Base-by-base conservation (phyloP, 2,113 vertebrate genomes). In the Mohoua ochrocephala region DNA sequence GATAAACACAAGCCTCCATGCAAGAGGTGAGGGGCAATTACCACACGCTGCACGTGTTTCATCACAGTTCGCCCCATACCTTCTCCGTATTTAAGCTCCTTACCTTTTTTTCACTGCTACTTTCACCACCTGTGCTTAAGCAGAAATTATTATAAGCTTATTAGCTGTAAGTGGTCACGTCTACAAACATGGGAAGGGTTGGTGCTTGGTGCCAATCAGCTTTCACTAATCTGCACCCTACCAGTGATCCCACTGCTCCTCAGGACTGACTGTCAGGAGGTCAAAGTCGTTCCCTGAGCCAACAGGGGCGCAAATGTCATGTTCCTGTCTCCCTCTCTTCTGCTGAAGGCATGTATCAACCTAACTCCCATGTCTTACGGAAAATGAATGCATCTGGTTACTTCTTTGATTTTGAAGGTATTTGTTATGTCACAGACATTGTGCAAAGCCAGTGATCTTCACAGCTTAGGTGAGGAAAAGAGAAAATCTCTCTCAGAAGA, bases 71-170 rank as follows among this genome's bases (percentile, higher is more conserved):
- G 7, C 52, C 44, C 74, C 52, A 26, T 23, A 60, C 45, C 74
- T 79, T 69, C 75, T n/a, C 42, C 0, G 0, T 39, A 63, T 83
- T 75, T 84, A 96, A 94, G 86, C 69, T 50, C 69, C 79, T 81
- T 76, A 91, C 35, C 23, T 42, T 70, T 81, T 77, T 81, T 54
- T 70, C 3, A 5, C 73, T 11, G n/a, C 77, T 89, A 93, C 87
- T 94, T 97, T 96, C 85, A 94, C 76, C 89, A 93, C 93, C 87
- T 89, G 45, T 53, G 57, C 81, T 95, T 95, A 95, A 84, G 73
- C 33, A 93, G 89, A 97, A 96, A 92, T 94, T 79, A 92, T 95
- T 84, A 87, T 91, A 95, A 96, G 80, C 95, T 95, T 95, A 91
- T 96, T 94, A 96, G 85, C 60, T 87, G 4, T 91, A 96, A 95